Percentiles rank a stretch among this genome's conserved stretches.
phyloP scores from a whole-genome alignment of 2,797 vertebrate species.

The Trachurus trachurus region DNA sequence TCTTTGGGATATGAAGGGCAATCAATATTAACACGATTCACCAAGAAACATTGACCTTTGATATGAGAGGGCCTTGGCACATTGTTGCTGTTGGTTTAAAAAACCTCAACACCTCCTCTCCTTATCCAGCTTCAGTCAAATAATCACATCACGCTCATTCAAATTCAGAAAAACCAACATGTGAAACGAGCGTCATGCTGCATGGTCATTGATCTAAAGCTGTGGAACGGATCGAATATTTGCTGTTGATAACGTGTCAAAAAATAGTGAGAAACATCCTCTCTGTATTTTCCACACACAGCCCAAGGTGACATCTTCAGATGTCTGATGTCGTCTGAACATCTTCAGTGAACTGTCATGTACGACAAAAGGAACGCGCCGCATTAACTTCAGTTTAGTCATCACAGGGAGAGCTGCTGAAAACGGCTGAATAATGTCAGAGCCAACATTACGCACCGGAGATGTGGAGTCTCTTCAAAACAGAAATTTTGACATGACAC shows the following conservation, averaged over 20 bases:
- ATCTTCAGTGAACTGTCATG: not conserved
- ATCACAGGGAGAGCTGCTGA: not conserved
- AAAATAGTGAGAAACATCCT: not conserved
- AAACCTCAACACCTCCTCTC: not conserved
- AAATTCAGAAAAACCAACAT: not conserved
- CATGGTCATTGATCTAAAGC: not conserved
- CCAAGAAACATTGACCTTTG: slow-evolving; percentile 18
- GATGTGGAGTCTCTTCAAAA: not conserved
- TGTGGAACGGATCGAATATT: not conserved
- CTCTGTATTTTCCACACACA: no score
- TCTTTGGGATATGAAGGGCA: not conserved
- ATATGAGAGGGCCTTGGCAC: slow-evolving; percentile 18
- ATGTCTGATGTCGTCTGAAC: not conserved
- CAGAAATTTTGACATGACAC: not conserved
- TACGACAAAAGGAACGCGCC: not conserved
- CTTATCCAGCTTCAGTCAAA: not conserved
- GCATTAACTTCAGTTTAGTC: not conserved
- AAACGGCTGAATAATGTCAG: not conserved
- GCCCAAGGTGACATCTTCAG: not conserved
- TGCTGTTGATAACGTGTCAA: not conserved
- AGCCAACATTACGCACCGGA: not conserved
- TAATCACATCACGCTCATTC: not conserved
- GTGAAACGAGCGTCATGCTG: not conserved
- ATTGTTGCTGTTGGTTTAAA: not conserved
- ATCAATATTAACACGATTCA: slow-evolving; percentile 31